These are phyloP conservation scores for Cyanoramphus novaezelandiae DNA, from an alignment of 2,113 vertebrate species.

Conservation along the genomic window DNA sequence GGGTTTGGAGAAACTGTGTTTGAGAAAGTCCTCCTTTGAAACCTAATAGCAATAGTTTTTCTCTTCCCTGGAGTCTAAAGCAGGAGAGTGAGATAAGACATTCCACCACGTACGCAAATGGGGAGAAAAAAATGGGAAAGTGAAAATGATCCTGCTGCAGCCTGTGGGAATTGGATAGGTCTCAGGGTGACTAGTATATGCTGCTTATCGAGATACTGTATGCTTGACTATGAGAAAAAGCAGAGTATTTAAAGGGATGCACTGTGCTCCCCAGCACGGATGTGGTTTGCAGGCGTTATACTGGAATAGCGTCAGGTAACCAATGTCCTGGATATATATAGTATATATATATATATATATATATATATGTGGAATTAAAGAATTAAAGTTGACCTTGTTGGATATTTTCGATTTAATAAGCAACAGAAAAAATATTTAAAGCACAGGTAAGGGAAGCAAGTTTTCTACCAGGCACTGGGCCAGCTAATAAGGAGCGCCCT, in stretches of 20 bases:
- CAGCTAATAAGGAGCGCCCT: neutral
- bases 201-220: neutral
- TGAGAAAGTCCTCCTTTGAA: slow-evolving; percentile 11
- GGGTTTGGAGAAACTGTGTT: neutral
- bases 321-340: neutral
- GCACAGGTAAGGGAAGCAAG: neutral
- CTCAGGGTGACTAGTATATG: neutral
- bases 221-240: neutral
- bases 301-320: neutral
- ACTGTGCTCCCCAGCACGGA: neutral
- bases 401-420: neutral
- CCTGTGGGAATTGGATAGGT: neutral
- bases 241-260: neutral
- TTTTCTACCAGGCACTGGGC: neutral
- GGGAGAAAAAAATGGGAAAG: neutral
- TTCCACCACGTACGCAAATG: slow-evolving; percentile 8
- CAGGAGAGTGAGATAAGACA: slow-evolving; percentile 32
- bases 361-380: neutral
- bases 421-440: neutral
- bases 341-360: too few species aligned
- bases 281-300: neutral
- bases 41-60: neutral
- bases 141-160: neutral
- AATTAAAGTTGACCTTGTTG: neutral
- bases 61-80: neutral